phyloP scores from a whole-genome alignment of 1,140 invertebrate genomes.

The Doryteuthis pealeii region DNA sequence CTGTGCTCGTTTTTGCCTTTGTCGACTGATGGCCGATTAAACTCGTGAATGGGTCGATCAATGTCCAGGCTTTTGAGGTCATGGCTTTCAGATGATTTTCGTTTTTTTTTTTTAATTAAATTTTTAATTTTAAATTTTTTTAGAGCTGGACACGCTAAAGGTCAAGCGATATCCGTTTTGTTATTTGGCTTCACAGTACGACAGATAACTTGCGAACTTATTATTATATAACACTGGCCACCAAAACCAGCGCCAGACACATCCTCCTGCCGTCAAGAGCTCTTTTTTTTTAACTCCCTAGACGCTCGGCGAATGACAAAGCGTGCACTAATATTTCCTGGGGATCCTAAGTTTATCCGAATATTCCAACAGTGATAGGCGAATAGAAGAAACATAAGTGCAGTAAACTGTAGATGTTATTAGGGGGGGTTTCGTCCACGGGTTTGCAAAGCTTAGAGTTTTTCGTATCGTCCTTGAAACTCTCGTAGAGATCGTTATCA shows the following conservation, averaged over 20 bases:
- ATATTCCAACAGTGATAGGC: neutral
- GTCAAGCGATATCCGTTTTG: neutral
- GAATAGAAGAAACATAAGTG: too few relatives aligned
- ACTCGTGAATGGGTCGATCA: constrained; percentile 58
- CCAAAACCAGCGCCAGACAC: constrained; percentile 5
- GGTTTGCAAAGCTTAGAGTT: neutral
- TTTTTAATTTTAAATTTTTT: neutral
- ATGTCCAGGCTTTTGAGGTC: constrained; percentile 55
- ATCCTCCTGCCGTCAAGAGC: too few relatives aligned
- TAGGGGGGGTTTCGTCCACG: neutral
- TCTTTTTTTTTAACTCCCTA: neutral
- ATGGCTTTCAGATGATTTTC: constrained; percentile 29
- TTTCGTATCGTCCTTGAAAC: constrained; percentile 11
- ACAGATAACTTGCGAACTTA: neutral
- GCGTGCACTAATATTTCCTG: neutral
- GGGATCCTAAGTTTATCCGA: neutral
- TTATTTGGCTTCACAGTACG: neutral
- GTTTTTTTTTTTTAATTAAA: neutral
- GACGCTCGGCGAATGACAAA: neutral
- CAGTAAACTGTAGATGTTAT: neutral
- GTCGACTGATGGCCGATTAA: constrained; percentile 58
- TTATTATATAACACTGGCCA: neutral
- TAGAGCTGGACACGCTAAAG: neutral
- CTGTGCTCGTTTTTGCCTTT: constrained; percentile 61
- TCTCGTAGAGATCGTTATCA: constrained; percentile 9